Evolutionary conservation across 2,113 vertebrate species (phyloP).

Genomic region (Anhinga rufa): DNA sequence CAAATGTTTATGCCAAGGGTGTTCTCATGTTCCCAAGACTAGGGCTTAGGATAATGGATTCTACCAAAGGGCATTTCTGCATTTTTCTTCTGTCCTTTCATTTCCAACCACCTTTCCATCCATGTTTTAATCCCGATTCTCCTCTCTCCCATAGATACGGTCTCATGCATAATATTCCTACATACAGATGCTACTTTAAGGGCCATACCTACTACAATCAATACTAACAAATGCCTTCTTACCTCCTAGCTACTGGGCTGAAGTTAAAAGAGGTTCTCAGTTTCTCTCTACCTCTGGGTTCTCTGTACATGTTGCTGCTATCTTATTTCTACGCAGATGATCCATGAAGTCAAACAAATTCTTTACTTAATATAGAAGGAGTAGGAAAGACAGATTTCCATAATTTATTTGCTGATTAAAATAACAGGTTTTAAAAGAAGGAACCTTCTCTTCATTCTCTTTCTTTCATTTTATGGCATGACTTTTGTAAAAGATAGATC

Average conservation of each 20-base stretch:
- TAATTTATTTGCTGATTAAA: background rate
- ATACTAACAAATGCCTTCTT: background rate
- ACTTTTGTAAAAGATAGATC: background rate
- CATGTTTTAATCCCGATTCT: conserved; percentile 27
- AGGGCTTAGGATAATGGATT: conserved; percentile 62
- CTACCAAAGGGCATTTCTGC: conserved; percentile 56
- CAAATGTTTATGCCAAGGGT: conserved; percentile 65
- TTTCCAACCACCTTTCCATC: conserved; percentile 12
- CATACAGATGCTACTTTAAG: background rate
- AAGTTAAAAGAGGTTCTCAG: background rate
- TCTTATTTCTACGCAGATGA: background rate
- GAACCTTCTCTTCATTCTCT: background rate
- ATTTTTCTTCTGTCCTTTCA: conserved; percentile 44
- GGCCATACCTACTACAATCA: background rate
- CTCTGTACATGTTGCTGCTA: background rate
- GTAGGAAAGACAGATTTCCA: background rate
- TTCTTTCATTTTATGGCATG: background rate
- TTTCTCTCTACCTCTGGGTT: background rate
- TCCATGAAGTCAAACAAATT: background rate
- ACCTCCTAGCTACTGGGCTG: background rate
- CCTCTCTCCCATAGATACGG: background rate
- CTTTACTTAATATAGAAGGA: background rate
- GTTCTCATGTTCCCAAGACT: conserved; percentile 57
- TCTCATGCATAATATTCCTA: conserved; percentile 27
- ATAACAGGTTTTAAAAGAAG: background rate